Conservation (phyloP, 2,113 vertebrate species). For the Hemichromis elongatus region DNA sequence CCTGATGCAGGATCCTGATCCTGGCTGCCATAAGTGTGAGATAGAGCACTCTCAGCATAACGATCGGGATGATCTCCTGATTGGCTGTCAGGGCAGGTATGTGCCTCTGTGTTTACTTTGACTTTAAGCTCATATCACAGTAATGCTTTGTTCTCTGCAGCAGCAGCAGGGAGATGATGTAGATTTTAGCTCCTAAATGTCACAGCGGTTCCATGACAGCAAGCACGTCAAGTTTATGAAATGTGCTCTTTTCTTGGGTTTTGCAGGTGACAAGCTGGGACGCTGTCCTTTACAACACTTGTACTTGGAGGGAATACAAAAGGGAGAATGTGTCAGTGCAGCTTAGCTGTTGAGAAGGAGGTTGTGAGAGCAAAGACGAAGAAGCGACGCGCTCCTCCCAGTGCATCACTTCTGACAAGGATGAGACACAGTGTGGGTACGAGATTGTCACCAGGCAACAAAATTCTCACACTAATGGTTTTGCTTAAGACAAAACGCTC, state of each 20-base stretch:
- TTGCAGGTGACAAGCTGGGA: constrained; percentile 53
- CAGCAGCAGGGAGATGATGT: constrained; percentile 53
- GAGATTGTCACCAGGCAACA: constrained; percentile 49
- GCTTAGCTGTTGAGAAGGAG: constrained; percentile 11
- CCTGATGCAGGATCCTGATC: neutral
- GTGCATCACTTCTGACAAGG: constrained; percentile 35
- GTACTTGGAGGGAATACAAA: constrained; percentile 29
- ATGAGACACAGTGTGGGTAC: neutral
- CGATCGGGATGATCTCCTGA: neutral
- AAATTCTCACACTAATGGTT: constrained; percentile 7
- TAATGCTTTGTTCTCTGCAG: constrained; percentile 27
- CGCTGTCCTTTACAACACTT: constrained; percentile 42
- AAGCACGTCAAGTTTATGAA: constrained; percentile 47
- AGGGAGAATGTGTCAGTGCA: constrained; percentile 24
- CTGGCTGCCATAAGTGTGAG: neutral
- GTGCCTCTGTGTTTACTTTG: constrained; percentile 35
- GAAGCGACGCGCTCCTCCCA: constrained; percentile 12
- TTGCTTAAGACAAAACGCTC: constrained; percentile 1
- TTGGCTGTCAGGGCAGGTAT: neutral
- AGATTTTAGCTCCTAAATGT: constrained; percentile 55
- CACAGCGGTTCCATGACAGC: constrained; percentile 52
- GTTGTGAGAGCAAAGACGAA: constrained; percentile 35
- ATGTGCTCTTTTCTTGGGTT: constrained; percentile 52
- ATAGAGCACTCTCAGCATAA: neutral
- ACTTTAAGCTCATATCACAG: constrained; percentile 27